Conservation (phyloP, 2,888 invertebrate species). For the Ophion slaviceki region DNA sequence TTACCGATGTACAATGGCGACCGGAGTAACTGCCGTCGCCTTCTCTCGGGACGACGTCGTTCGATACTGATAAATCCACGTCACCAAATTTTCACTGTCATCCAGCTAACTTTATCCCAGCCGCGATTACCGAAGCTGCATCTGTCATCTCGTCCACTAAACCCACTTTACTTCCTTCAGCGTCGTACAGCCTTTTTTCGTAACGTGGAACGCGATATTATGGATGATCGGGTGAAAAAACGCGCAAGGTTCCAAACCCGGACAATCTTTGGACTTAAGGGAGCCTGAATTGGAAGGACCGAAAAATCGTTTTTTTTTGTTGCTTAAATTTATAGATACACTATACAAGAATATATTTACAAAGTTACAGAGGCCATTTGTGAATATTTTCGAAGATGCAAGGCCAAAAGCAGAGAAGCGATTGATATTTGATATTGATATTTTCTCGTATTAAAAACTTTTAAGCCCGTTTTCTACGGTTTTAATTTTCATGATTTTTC, state of each 20-base stretch:
- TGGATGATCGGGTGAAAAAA: background rate
- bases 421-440: too few relatives aligned
- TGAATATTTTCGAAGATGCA: too few relatives aligned
- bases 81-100: slow-evolving; percentile 5
- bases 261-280: background rate
- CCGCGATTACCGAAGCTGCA: background rate
- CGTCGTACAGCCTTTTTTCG: background rate
- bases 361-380: too few relatives aligned
- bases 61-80: slow-evolving; percentile 7
- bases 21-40: background rate
- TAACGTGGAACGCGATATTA: background rate
- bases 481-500: too few relatives aligned
- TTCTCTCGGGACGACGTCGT: background rate
- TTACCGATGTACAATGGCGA: slow-evolving; percentile 22
- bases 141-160: background rate
- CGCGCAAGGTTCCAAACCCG: background rate
- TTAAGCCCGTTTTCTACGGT: too few relatives aligned
- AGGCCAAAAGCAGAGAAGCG: too few relatives aligned
- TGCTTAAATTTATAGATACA: too few relatives aligned
- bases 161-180: too few relatives aligned
- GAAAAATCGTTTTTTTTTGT: too few relatives aligned
- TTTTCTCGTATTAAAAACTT: too few relatives aligned
- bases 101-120: background rate
- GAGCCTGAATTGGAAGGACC: too few relatives aligned
- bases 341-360: too few relatives aligned